These are phyloP conservation scores for Isaurus tuberculatus DNA, from an alignment of 92 coral and sea anemone species.

Conservation along the genomic window DNA sequence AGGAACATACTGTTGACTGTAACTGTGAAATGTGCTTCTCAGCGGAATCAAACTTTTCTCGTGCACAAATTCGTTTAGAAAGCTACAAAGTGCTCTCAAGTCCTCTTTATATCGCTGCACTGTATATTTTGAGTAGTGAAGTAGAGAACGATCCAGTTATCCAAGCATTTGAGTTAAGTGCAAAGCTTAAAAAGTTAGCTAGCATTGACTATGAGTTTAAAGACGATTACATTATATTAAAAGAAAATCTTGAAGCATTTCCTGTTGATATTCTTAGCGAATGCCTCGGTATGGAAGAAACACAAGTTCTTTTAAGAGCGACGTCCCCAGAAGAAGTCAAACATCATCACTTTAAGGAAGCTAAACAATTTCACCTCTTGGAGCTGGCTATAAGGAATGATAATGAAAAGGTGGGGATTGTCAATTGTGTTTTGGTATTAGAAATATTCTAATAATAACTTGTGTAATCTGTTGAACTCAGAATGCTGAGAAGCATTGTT, in stretches of 20 bases:
- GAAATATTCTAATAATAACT: background rate
- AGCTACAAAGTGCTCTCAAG: conserved; percentile 44
- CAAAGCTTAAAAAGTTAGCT: conserved; percentile 34
- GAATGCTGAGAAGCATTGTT: too few relatives aligned
- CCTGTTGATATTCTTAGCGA: conserved; percentile 51
- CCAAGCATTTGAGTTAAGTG: conserved; percentile 44
- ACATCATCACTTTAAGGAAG: background rate
- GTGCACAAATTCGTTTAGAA: conserved; percentile 34
- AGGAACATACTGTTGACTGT: conserved; percentile 1
- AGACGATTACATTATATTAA: conserved; percentile 40
- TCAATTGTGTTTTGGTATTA: background rate
- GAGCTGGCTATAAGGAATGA: conserved; percentile 45
- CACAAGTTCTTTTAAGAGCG: conserved; percentile 42
- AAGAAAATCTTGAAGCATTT: conserved; percentile 34
- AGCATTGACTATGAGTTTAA: conserved; percentile 47
- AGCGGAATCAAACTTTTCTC: conserved; percentile 21
- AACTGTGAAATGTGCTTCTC: background rate
- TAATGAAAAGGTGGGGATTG: conserved; percentile 51
- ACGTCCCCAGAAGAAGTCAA: background rate
- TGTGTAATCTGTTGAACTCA: too few relatives aligned
- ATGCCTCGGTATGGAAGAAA: conserved; percentile 56
- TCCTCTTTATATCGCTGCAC: conserved; percentile 51
- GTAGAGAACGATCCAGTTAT: conserved; percentile 35
- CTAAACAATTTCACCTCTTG: conserved; percentile 29
- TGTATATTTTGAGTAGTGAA: conserved; percentile 6